phyloP scores from a whole-genome alignment of 1,140 invertebrate species.

The Caerostris extrusa region DNA sequence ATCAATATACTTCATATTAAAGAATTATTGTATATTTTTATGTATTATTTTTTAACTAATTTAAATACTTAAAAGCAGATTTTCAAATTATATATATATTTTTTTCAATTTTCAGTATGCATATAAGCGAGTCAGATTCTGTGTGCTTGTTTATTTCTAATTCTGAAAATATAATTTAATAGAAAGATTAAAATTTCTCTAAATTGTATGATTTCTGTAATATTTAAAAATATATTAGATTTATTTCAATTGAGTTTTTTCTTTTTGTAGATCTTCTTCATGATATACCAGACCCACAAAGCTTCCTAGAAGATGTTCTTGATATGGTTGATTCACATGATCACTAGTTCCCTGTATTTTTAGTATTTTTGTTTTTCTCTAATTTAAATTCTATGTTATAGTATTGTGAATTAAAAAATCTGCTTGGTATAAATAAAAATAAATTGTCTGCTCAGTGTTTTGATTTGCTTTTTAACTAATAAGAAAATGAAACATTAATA shows the following conservation, averaged over 20 bases:
- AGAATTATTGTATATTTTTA: too few relatives aligned
- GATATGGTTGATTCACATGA: slow-evolving; percentile 63
- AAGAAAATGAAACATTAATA: too few relatives aligned
- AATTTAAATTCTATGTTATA: slow-evolving; percentile 29
- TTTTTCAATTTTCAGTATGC: background rate
- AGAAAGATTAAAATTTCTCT: too few relatives aligned
- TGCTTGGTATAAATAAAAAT: slow-evolving; percentile 33
- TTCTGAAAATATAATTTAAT: background rate
- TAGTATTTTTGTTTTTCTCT: background rate
- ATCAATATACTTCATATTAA: too few relatives aligned
- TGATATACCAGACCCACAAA: slow-evolving; percentile 85
- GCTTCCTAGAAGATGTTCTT: slow-evolving; percentile 84
- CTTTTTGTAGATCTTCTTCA: slow-evolving; percentile 84
- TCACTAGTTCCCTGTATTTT: background rate
- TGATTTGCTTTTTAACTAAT: too few relatives aligned
- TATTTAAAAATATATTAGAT: background rate
- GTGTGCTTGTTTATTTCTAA: background rate
- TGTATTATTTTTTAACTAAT: too few relatives aligned
- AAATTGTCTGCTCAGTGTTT: background rate
- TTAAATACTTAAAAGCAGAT: too few relatives aligned
- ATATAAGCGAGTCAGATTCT: background rate
- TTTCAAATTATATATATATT: too few relatives aligned
- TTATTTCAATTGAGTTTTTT: background rate
- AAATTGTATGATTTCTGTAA: too few relatives aligned
- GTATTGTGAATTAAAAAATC: slow-evolving; percentile 19